Evolutionary conservation across 1,140 invertebrate genomes (phyloP).

Genomic region (Campodea augens): DNA sequence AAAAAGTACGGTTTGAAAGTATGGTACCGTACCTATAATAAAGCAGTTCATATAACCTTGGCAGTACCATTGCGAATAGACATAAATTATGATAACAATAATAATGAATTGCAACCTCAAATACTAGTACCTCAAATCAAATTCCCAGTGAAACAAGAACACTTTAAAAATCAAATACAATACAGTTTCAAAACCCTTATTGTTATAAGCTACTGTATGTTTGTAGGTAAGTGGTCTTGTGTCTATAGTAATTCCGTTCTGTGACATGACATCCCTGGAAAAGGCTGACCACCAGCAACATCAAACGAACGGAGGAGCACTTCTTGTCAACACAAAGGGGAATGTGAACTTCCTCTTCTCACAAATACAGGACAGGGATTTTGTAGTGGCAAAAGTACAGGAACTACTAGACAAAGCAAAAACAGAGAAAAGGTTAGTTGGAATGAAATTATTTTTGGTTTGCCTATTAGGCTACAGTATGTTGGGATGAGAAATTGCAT

Average conservation of each 20-base stretch:
- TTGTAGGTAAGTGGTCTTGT: slow-evolving; percentile 61
- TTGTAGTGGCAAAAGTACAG: slow-evolving; percentile 74
- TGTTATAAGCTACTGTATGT: slow-evolving; percentile 5
- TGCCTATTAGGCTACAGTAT: too few relatives aligned
- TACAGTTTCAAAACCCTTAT: background rate
- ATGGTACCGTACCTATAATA: too few relatives aligned
- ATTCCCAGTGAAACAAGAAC: too few relatives aligned
- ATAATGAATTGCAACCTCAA: too few relatives aligned
- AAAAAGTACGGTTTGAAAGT: too few relatives aligned
- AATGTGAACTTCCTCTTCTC: slow-evolving; percentile 75
- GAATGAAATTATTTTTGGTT: background rate
- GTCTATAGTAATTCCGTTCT: slow-evolving; percentile 68
- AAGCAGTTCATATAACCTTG: too few relatives aligned
- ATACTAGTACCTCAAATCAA: too few relatives aligned
- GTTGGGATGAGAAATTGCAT: too few relatives aligned
- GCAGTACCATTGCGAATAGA: too few relatives aligned
- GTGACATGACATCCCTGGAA: slow-evolving; percentile 54
- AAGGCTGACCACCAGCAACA: slow-evolving; percentile 42
- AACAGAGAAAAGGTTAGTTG: slow-evolving; percentile 15
- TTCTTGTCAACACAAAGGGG: slow-evolving; percentile 61
- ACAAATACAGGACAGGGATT: slow-evolving; percentile 69
- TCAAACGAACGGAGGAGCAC: slow-evolving; percentile 44
- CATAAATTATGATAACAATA: too few relatives aligned
- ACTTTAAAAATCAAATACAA: too few relatives aligned
- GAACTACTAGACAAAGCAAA: slow-evolving; percentile 50